Conservation (phyloP, 2,888 invertebrate species). For the Lithophane socia region DNA sequence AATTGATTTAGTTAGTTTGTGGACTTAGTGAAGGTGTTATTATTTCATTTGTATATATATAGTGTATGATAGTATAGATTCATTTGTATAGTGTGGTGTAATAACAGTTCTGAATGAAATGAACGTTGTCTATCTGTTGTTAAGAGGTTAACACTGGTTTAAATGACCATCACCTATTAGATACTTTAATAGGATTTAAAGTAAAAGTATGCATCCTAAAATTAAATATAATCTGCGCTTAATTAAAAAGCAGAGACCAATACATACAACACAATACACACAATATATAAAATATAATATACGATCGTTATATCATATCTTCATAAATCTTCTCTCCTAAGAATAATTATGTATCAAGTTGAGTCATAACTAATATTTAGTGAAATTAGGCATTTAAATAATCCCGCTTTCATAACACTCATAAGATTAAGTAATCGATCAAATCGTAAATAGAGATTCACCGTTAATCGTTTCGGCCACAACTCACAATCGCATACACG, state of each 20-base stretch:
- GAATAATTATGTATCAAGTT: constrained; percentile 7
- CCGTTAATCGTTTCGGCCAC: constrained; percentile 39
- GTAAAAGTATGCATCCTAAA: constrained; percentile 7
- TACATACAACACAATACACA: too few species aligned
- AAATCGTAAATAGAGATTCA: constrained; percentile 29
- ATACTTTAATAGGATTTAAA: not conserved
- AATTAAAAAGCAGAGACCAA: not conserved
- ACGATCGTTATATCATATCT: not conserved
- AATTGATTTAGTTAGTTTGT: constrained; percentile 34
- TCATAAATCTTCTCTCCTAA: not conserved
- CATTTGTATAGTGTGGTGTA: not conserved
- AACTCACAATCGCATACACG: constrained; percentile 46
- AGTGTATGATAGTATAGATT: not conserved
- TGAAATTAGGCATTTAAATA: constrained; percentile 52
- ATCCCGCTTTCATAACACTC: constrained; percentile 24
- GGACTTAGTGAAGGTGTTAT: constrained; percentile 27
- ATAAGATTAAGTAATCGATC: constrained; percentile 53
- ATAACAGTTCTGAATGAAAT: not conserved
- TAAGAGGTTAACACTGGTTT: not conserved
- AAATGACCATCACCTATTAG: not conserved
- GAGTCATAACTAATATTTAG: constrained; percentile 25
- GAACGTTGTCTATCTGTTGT: not conserved
- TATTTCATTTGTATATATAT: constrained; percentile 2
- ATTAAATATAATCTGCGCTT: not conserved
- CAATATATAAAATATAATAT: not conserved